Conservation (phyloP, 2,888 invertebrate genomes). For the Mechanitis mazaeus region DNA sequence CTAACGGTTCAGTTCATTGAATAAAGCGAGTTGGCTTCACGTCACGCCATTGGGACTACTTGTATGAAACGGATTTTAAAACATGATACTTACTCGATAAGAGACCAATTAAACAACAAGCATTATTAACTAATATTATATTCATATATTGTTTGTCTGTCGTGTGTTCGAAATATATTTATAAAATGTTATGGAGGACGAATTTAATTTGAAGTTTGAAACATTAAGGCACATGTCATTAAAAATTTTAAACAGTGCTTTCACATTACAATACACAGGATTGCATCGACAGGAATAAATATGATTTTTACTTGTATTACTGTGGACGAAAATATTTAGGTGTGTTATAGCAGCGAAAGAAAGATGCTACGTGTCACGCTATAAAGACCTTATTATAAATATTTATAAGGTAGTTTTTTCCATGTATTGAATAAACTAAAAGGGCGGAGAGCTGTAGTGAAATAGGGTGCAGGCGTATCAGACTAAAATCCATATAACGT, state of each 20-base stretch:
- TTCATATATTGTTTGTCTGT: no score
- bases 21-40: background rate
- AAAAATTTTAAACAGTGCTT: background rate
- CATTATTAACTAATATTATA: no score
- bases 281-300: constrained; percentile 11
- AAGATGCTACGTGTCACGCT: constrained; percentile 2
- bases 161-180: no score
- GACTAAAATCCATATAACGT: constrained; percentile 25
- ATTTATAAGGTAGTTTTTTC: background rate
- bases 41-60: background rate
- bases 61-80: background rate
- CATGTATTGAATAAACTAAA: constrained; percentile 16
- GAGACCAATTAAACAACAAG: no score
- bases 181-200: no score
- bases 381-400: background rate
- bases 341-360: constrained; percentile 22
- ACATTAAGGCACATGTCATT: no score
- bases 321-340: constrained; percentile 25
- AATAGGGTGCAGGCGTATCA: constrained; percentile 27
- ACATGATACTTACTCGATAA: no score
- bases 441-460: constrained; percentile 26
- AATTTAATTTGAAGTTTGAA: no score
- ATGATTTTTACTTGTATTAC: constrained; percentile 21
- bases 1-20: background rate
- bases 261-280: constrained; percentile 3